Conservation (phyloP, 1,140 invertebrate genomes). For the Cyrtorhinus lividipennis region DNA sequence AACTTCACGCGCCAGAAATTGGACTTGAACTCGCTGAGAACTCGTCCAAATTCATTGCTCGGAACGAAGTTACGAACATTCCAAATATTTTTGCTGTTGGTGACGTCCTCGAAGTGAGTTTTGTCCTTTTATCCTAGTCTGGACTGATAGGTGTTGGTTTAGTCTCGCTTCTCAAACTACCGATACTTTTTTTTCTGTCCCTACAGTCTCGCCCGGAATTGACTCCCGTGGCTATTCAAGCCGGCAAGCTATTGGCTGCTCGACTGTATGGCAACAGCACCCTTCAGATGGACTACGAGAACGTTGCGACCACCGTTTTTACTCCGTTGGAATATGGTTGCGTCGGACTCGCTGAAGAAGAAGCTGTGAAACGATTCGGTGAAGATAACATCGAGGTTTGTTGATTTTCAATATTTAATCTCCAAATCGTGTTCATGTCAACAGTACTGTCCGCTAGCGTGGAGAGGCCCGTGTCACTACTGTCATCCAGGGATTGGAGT, state of each 20-base stretch:
- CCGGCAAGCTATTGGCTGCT: slow-evolving; percentile 69
- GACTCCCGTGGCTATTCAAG: slow-evolving; percentile 94
- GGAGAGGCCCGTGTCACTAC: background rate
- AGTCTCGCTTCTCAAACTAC: background rate
- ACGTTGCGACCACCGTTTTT: slow-evolving; percentile 94
- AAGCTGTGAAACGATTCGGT: slow-evolving; percentile 50
- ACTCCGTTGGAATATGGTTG: slow-evolving; percentile 92
- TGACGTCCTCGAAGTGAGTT: slow-evolving; percentile 69
- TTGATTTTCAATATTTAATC: slow-evolving; percentile 13
- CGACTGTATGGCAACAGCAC: slow-evolving; percentile 46
- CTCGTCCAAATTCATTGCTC: slow-evolving; percentile 48
- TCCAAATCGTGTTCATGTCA: background rate
- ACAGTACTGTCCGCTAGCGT: no score
- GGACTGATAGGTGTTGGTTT: background rate
- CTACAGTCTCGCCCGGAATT: slow-evolving; percentile 74
- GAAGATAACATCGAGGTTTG: slow-evolving; percentile 48
- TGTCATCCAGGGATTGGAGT: background rate
- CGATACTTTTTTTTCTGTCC: slow-evolving; percentile 23
- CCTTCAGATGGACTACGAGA: slow-evolving; percentile 70
- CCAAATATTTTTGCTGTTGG: slow-evolving; percentile 84
- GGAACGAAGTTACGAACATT: slow-evolving; percentile 72
- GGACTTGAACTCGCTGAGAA: slow-evolving; percentile 44
- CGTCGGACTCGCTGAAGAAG: slow-evolving; percentile 87
- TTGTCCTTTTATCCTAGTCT: background rate
- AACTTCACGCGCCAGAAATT: slow-evolving; percentile 49